phyloP scores from a whole-genome alignment of 1,140 invertebrate species.

The Drosophila ambigua region DNA sequence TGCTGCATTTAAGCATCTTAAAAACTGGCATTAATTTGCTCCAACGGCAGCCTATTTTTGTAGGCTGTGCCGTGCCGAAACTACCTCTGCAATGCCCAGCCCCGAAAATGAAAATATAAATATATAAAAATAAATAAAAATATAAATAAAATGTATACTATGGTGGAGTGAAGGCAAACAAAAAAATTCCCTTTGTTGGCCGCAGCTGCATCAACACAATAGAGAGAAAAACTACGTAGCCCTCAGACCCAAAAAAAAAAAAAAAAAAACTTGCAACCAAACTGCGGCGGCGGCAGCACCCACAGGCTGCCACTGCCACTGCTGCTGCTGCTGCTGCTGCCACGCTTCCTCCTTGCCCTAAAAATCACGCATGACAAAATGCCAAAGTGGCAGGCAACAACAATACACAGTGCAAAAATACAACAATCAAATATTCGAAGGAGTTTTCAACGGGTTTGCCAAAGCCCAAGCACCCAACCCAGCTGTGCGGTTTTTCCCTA shows the following conservation, averaged over 20 bases:
- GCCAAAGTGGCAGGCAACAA: constrained; percentile 62
- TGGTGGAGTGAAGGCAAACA: neutral
- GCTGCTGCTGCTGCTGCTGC: constrained; percentile 5
- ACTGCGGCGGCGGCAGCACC: neutral
- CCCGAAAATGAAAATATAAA: constrained; percentile 9
- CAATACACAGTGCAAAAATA: constrained; percentile 1
- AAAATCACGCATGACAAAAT: constrained; percentile 80
- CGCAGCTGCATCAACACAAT: constrained; percentile 71
- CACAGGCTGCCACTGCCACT: neutral
- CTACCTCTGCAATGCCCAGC: neutral
- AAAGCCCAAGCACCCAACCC: too few species aligned
- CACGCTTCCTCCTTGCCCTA: constrained; percentile 23
- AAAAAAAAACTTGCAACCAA: too few species aligned
- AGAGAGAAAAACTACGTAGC: constrained; percentile 30
- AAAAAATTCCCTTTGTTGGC: constrained; percentile 53
- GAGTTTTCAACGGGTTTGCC: constrained; percentile 32
- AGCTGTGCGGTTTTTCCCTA: constrained; percentile 28
- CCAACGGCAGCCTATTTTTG: too few species aligned
- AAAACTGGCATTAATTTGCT: too few species aligned
- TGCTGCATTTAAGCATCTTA: too few species aligned
- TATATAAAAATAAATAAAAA: constrained; percentile 14
- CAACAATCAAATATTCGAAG: constrained; percentile 35
- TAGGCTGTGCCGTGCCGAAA: neutral
- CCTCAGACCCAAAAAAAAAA: neutral
- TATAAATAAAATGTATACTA: neutral